Conservation (phyloP, 2,888 invertebrate species). For the Cryptus armator region DNA sequence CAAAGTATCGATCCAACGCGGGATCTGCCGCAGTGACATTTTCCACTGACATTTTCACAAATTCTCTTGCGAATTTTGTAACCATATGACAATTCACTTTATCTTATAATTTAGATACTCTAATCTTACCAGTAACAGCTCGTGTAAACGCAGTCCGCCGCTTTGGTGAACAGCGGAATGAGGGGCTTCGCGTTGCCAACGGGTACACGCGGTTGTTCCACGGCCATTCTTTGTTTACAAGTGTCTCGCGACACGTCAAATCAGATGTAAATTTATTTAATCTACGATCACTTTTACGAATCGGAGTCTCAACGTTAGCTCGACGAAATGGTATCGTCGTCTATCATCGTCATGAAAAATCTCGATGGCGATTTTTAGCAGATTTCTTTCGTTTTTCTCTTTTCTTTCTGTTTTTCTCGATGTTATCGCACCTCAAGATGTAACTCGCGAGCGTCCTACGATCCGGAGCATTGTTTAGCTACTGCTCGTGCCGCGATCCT, state of each 20-base stretch:
- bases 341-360: constrained; percentile 17
- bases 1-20: constrained; percentile 81
- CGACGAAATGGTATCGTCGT: constrained; percentile 11
- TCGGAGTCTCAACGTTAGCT: constrained; percentile 31
- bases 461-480: constrained; percentile 72
- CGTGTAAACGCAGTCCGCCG: constrained; percentile 93
- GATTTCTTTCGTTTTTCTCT: background rate
- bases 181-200: constrained; percentile 81
- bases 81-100: background rate
- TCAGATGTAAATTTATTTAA: background rate
- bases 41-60: background rate
- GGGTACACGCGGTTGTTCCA: constrained; percentile 80
- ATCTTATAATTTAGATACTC: too few species aligned
- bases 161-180: constrained; percentile 89
- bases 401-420: background rate
- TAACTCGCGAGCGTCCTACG: constrained; percentile 56
- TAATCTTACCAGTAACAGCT: constrained; percentile 92
- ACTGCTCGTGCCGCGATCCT: constrained; percentile 63
- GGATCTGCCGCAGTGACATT: constrained; percentile 79
- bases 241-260: constrained; percentile 2
- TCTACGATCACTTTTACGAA: background rate
- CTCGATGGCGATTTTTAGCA: background rate
- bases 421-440: background rate
- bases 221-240: constrained; percentile 82
- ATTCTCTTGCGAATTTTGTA: background rate